Percentiles rank a stretch among this genome's conserved stretches.
Conservation (phyloP, 2,888 invertebrate species). For the Ptychoptera albimana region DNA sequence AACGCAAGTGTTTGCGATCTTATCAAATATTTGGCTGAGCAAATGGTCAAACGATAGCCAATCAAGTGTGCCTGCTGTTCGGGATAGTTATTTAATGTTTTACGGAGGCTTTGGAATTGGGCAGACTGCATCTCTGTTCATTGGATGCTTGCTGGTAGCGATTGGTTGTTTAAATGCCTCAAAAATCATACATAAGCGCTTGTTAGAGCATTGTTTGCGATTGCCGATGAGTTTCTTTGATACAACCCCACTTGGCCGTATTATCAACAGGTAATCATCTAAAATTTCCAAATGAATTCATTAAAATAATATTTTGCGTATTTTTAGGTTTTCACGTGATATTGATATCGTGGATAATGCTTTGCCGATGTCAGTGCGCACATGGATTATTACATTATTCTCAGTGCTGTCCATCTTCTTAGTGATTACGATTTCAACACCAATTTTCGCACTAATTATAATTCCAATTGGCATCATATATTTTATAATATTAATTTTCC, state of each 20-base stretch:
- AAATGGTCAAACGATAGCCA: slow-evolving; percentile 17
- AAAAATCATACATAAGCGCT: slow-evolving; percentile 33
- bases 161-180: slow-evolving; percentile 33
- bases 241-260: slow-evolving; percentile 50
- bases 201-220: slow-evolving; percentile 41
- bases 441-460: slow-evolving; percentile 20
- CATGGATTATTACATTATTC: slow-evolving; percentile 13
- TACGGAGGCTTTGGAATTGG: slow-evolving; percentile 26
- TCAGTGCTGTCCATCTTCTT: slow-evolving; percentile 5
- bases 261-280: slow-evolving; percentile 25
- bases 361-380: slow-evolving; percentile 20
- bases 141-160: slow-evolving; percentile 32
- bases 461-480: slow-evolving; percentile 22
- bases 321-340: slow-evolving; percentile 36
- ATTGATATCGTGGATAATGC: slow-evolving; percentile 33
- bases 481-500: slow-evolving; percentile 29
- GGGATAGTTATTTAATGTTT: slow-evolving; percentile 23
- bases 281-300: no score
- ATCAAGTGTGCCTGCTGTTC: slow-evolving; percentile 4
- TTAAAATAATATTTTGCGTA: no score
- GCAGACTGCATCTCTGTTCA: slow-evolving; percentile 21
- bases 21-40: slow-evolving; percentile 3
- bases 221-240: slow-evolving; percentile 54
- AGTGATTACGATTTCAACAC: slow-evolving; percentile 16
- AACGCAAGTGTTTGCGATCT: slow-evolving; percentile 2